Base-by-base conservation (phyloP, 2,113 vertebrate genomes). In the Dipodomys stephensi region DNA sequence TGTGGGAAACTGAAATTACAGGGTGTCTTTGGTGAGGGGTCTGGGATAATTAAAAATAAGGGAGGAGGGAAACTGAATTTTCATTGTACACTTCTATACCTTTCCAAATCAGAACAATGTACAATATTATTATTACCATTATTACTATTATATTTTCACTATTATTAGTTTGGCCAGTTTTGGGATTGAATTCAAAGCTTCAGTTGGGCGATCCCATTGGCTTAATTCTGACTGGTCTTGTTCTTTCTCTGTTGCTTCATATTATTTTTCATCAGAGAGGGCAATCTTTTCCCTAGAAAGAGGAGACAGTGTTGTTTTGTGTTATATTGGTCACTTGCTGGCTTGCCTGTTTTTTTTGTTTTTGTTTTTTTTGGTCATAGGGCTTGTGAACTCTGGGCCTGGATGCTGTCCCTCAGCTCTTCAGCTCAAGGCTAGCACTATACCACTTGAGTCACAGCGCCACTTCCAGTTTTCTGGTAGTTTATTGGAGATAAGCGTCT, bases 271-370 rank as follows among this genome's bases (percentile, higher is more conserved):
- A 95, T 95, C 78, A 82, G 89, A 87, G 87, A 78, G 68, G 22
- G 32, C 71, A 68, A 3, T 94, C 95, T 77, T 89, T 39, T 93
- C 83, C 23, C 11, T 93, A 32, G 81, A 85, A 39, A 69, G 87
- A 65, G 30, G 64, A 60, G 81, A 92, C 77, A 94, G 73, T 93
- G 87, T 57, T 28, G 78, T 12, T 94, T 95, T 95, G 84, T 95
- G 83, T 28, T 73, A 23, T 35, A 12, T 91, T 83, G 72, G 28
- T 53, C 87, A 57, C 72, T 76, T 93, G 39, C 76, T 88, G 76
- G 67, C 93, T 89, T 73, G 67, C 20, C 82, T 93, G 60, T 39
- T 39, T 39, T 3, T 39, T 39, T 39, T 39, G 35, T 39, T 39
- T 39, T 39, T 39, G 35, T 3, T 39, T 39, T 39, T 39, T 39